These are phyloP conservation scores for Syngnathus acus DNA, from an alignment of 2,797 vertebrate species.

Conservation along the genomic window DNA sequence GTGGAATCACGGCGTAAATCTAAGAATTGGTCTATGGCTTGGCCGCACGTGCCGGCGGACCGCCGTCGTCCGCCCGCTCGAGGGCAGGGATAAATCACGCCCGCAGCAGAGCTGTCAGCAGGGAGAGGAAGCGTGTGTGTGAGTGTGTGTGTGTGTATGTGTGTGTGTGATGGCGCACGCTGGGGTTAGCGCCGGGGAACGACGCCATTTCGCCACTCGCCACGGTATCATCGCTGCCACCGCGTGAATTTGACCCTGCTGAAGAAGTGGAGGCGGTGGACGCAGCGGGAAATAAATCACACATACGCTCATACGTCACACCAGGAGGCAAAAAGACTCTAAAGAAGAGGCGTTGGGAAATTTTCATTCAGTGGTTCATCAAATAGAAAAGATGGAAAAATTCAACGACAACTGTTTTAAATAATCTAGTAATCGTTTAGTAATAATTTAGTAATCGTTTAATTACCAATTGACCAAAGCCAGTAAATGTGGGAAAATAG, in stretches of 20 bases:
- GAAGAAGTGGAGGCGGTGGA: constrained; percentile 26
- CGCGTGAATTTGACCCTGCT: constrained; percentile 67
- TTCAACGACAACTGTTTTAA: neutral
- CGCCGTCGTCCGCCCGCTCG: constrained; percentile 45
- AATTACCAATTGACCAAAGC: no score
- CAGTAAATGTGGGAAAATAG: no score
- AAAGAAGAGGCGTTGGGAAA: neutral
- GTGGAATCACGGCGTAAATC: constrained; percentile 53
- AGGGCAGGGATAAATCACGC: constrained; percentile 64
- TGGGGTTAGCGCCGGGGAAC: constrained; percentile 59
- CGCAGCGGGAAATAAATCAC: neutral
- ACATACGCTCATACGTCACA: neutral
- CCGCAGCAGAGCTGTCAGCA: constrained; percentile 43
- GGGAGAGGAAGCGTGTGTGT: constrained; percentile 42
- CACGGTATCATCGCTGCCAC: constrained; percentile 47
- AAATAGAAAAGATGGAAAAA: neutral
- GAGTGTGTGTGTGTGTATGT: constrained; percentile 26
- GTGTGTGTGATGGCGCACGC: constrained; percentile 45
- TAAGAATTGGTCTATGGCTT: constrained; percentile 47
- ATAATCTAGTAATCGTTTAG: no score
- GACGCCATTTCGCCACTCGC: constrained; percentile 64
- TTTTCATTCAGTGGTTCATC: neutral
- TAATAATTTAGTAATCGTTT: no score
- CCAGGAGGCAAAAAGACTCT: no score
- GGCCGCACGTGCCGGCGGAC: constrained; percentile 30